Evolutionary conservation across 2,113 vertebrate species (phyloP), one percentile per base, ranked within the genome.

Genomic region (Nanorana parkeri): DNA sequence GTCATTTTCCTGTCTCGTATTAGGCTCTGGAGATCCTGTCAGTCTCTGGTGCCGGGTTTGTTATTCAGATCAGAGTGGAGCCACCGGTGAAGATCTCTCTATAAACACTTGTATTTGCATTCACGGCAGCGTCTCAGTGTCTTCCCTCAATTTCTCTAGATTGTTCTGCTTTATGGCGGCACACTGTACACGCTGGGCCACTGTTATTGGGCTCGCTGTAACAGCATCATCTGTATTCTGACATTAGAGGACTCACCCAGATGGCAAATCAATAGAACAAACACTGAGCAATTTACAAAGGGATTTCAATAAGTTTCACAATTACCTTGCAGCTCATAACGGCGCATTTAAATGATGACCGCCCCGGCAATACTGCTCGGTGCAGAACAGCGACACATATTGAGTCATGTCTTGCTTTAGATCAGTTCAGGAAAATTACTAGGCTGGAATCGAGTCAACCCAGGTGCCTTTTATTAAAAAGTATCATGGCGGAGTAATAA

Each of bases 241-340:
- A 66, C 75, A 65, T 64, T 29, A 67, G 36, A 54, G 20, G 28
- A 47, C 76, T 66, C 26, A 65, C 63, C 63, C n/a, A 54, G 76
- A 78, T 54, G 36, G 41, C 23, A 78, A 78, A 55, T 78, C 76
- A 66, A 78, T 67, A 67, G 51, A 67, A 55, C 76, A 67, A 66
- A 78, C 75, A n/a, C 3, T 32, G 63, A 28, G 17, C 41, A 47
- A 52, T 78, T 78, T 67, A 54, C 63, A 55, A 66, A 77, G 24
- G 36, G 75, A 67, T 55, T 67, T 67, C 63, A 67, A 32, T 32
- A 78, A 23, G 51, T 66, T 54, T 65, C 24, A 21, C 29, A 24
- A 67, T 55, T 32, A 54, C 61, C 36, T 60, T 63, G 29, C 21
- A 64, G 74, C 32, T 47, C 32, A 72, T 72, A 72, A 72, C 17